Percentiles rank a stretch among this genome's conserved stretches.
These are phyloP conservation scores for Pimephales promelas DNA, from an alignment of 2,113 vertebrate genomes.

Conservation along the genomic window DNA sequence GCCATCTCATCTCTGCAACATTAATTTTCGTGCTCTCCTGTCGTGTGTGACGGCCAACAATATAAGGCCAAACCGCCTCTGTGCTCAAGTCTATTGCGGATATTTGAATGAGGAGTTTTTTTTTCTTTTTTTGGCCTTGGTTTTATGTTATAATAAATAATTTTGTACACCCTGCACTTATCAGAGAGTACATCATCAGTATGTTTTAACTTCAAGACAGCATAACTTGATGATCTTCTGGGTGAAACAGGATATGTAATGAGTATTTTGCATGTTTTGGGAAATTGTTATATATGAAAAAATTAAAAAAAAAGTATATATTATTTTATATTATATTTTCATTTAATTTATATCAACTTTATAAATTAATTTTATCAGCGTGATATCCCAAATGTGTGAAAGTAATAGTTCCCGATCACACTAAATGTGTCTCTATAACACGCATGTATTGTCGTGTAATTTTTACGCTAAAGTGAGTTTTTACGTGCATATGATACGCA, in stretches of 20 bases:
- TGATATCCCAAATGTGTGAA: neutral
- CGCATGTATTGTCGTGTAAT: too few species aligned
- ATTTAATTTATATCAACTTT: too few species aligned
- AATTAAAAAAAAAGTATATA: too few species aligned
- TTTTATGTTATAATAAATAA: neutral
- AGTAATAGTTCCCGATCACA: too few species aligned
- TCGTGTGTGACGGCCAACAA: constrained; percentile 39
- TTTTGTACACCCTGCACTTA: neutral
- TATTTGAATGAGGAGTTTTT: constrained; percentile 20
- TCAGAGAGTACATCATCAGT: neutral
- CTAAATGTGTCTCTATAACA: too few species aligned
- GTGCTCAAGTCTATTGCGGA: neutral
- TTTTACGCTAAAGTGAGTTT: too few species aligned
- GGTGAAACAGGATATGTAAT: neutral
- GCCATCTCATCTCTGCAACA: constrained; percentile 47
- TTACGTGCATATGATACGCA: too few species aligned
- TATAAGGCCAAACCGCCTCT: constrained; percentile 26
- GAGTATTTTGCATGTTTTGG: neutral
- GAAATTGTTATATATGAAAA: too few species aligned
- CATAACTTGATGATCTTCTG: neutral
- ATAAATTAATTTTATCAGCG: too few species aligned
- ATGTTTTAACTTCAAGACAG: neutral
- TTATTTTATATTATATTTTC: too few species aligned
- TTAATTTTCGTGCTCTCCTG: constrained; percentile 47
- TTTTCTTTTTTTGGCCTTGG: neutral